Base-by-base conservation (phyloP, 2,888 invertebrate species). In the Himalopsyche tibetana region DNA sequence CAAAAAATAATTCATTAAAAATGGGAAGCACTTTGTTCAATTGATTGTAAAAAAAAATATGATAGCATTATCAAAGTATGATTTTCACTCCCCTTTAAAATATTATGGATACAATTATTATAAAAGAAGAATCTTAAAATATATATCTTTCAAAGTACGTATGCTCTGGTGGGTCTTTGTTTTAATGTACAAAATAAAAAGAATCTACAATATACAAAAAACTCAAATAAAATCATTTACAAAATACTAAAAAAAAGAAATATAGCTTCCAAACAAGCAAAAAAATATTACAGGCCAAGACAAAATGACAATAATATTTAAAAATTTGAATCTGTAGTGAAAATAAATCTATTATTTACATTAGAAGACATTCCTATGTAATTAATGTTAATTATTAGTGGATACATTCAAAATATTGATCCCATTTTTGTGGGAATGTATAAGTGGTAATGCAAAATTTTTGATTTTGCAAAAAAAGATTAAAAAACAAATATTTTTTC, bases 121-220 rank as follows among this genome's bases (percentile, higher is more conserved):
- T 38, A 36, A 36, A 74, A 36, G 36, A 74, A 38, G 11, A 69
- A 36, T 15, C 19, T 74, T 36, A 74, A 74, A 12, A 38, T 36
- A 74, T 69, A 28, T 74, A 74, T 74, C 12, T 36, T 74, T 74
- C 74, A 74, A 74, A 74, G 74, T 74, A 74, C 38, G 74, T 74
- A 74, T 74, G 74, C 74, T 74, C 36, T 74, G 74, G 74, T 74
- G 74, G 74, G 74, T 74, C 38, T 38, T 74, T 74, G 74, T 74
- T 74, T 74, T 15, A 74, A 74, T 74, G 36, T 74, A 74, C 74
- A 74, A 74, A 69, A 36, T 36, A 74, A 36, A 36, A 19, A 12
- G 36, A 74, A 74, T 74, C 74, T 74, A 74, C 74, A 74, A 74
- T 74, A 74, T 74, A 74, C 74, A 74, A 11, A 5, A 36, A 74